Conservation (phyloP, 2,797 vertebrate genomes). For the Helarctos malayanus region DNA sequence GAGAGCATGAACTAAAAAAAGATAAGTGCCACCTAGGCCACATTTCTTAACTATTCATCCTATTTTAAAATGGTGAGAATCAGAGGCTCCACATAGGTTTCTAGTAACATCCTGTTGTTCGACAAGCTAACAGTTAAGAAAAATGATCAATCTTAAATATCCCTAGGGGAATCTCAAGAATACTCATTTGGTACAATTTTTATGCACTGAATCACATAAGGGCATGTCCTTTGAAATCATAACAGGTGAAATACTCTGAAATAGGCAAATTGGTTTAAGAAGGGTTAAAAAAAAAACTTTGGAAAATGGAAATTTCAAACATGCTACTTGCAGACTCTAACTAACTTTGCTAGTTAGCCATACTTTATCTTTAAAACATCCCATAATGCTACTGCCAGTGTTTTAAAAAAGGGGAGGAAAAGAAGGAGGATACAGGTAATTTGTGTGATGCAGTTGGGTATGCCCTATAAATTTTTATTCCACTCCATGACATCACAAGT, state of each 20-base stretch:
- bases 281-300: not conserved
- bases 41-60: not conserved
- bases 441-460: not conserved
- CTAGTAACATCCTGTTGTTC: not conserved
- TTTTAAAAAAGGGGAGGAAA: not conserved
- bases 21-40: not conserved
- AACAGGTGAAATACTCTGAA: not conserved
- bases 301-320: not conserved
- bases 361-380: constrained; percentile 27
- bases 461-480: not conserved
- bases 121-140: not conserved
- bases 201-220: not conserved
- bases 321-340: not conserved
- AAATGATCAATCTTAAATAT: not conserved
- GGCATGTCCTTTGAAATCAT: not conserved
- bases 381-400: not conserved
- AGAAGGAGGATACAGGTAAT: not conserved
- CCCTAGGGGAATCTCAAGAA: not conserved
- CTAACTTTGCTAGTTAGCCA: not conserved
- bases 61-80: not conserved
- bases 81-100: not conserved
- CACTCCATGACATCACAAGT: not conserved
- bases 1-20: not conserved
- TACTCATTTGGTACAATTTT: not conserved
- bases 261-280: not conserved